Evolutionary conservation across 2,113 vertebrate genomes (phyloP).

Genomic region (Pogona vitticeps): DNA sequence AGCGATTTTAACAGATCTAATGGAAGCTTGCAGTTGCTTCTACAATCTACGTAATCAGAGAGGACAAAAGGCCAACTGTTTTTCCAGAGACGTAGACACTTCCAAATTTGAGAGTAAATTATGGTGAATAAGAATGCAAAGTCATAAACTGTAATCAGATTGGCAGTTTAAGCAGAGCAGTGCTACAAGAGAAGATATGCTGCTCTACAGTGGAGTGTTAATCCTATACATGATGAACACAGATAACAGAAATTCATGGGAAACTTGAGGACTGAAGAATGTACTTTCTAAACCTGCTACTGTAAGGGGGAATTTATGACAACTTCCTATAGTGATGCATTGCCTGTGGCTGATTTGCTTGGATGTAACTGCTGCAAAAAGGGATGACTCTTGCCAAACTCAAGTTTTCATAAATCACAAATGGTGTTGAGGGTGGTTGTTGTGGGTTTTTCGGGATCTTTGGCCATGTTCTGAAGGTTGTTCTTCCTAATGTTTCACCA

Average conservation of each 20-base stretch:
- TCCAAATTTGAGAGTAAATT: constrained; percentile 67
- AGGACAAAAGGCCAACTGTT: constrained; percentile 66
- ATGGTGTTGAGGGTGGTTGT: constrained; percentile 55
- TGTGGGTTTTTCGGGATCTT: no score
- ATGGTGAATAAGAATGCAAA: constrained; percentile 54
- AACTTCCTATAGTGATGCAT: constrained; percentile 38
- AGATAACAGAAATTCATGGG: constrained; percentile 61
- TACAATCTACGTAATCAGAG: constrained; percentile 66
- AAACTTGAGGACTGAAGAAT: constrained; percentile 45
- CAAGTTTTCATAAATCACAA: constrained; percentile 60
- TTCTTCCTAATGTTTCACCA: no score
- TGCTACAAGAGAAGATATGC: constrained; percentile 23
- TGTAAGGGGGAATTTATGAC: constrained; percentile 61
- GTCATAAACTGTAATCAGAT: constrained; percentile 54
- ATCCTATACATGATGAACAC: constrained; percentile 18
- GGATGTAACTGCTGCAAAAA: constrained; percentile 46
- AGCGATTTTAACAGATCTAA: constrained; percentile 69
- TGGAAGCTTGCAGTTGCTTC: constrained; percentile 57
- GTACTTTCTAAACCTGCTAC: constrained; percentile 57
- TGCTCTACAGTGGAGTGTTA: constrained; percentile 26
- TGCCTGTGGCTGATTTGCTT: constrained; percentile 53
- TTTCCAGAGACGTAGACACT: constrained; percentile 60
- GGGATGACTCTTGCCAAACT: constrained; percentile 44
- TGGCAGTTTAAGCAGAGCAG: constrained; percentile 51
- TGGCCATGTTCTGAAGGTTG: no score